Percentiles rank a stretch among this genome's conserved stretches.
phyloP scores from a whole-genome alignment of 2,888 invertebrate genomes.

The Chymomyza amoena region DNA sequence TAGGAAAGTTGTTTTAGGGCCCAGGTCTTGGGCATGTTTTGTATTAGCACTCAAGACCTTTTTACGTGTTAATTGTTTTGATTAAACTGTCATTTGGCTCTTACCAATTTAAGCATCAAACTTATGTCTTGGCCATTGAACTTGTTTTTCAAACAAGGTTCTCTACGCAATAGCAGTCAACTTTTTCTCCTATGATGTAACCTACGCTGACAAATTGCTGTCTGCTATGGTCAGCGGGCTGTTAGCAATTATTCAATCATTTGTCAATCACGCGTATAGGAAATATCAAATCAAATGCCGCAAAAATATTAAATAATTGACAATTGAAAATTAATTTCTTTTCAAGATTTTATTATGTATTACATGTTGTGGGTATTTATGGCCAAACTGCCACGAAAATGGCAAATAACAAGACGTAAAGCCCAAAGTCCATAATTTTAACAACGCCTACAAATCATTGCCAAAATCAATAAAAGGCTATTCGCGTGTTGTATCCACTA shows the following conservation, averaged over 20 bases:
- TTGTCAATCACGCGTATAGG: slow-evolving; percentile 47
- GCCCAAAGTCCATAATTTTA: slow-evolving; percentile 27
- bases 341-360: slow-evolving; percentile 43
- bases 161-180: background rate
- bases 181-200: background rate
- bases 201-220: slow-evolving; percentile 27
- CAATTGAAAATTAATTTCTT: slow-evolving; percentile 53
- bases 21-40: slow-evolving; percentile 12
- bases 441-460: slow-evolving; percentile 41
- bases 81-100: slow-evolving; percentile 36
- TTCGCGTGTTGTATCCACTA: background rate
- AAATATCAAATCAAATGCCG: slow-evolving; percentile 37
- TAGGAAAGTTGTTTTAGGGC: slow-evolving; percentile 59
- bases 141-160: slow-evolving; percentile 27
- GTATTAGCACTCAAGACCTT: slow-evolving; percentile 29
- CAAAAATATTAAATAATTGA: slow-evolving; percentile 57
- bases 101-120: background rate
- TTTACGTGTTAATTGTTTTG: slow-evolving; percentile 62
- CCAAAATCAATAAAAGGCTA: slow-evolving; percentile 35
- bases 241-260: slow-evolving; percentile 28
- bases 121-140: slow-evolving; percentile 33
- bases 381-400: slow-evolving; percentile 30
- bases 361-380: slow-evolving; percentile 6
- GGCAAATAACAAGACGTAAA: slow-evolving; percentile 31
- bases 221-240: slow-evolving; percentile 7